Conservation (phyloP, 1,140 invertebrate genomes). For the Caenorhabditis elegans region WBcel235 BX284605.5:11676501-11677000, state of each 20-base stretch:
- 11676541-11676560: slow-evolving; percentile 24
- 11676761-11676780: neutral
- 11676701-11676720: neutral
- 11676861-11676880: neutral
- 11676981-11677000: no score
- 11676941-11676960: neutral
- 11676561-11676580: slow-evolving; percentile 9
- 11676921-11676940: no score
- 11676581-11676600: neutral
- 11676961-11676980: no score
- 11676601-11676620: slow-evolving; percentile 26
- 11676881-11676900: slow-evolving; percentile 19
- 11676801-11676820: neutral
- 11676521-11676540: neutral
- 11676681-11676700: neutral
- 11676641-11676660: neutral
- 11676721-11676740: slow-evolving; percentile 9
- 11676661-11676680: neutral
- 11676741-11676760: neutral
- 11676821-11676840: neutral
- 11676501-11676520: neutral
- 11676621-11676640: neutral
- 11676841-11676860: neutral
- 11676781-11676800: neutral
- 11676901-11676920: no score